Evolutionary conservation across 2,113 vertebrate genomes (phyloP), one percentile per base, ranked within the genome.

Genomic region (Callionymus lyra): DNA sequence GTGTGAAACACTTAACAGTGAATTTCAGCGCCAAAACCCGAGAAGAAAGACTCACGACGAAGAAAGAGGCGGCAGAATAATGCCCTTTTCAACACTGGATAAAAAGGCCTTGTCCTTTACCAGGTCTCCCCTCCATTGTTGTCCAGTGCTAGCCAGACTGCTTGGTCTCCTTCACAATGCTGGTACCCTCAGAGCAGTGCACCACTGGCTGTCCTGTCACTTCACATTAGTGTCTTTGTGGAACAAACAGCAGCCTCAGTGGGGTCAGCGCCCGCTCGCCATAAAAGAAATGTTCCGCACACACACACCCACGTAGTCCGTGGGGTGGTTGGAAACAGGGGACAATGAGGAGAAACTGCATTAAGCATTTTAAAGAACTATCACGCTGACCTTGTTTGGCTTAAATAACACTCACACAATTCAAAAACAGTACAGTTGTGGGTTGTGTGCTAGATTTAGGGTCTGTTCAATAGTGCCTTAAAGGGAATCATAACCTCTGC

Each of bases 181-280:
- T 52, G 69, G 68, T 76, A 58, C 49, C 56, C 74, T 72, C 56
- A 34, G 45, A 78, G 65, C 73, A 51, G 70, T 35, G 12, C 56
- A 60, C 69, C 52, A 63, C 59, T 63, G 74, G 65, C 76, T 68
- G 56, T 59, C 59, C 71, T 81, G 78, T 82, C 82, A 72, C 66
- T 71, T 78, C 65, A 71, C 56, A 67, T 84, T 76, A 82, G 70
- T 41, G 50, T 81, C 74, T 62, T 54, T 38, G 44, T 36, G 44
- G 59, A 64, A 57, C 77, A 72, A 58, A 57, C 64, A 62, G 45
- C 60, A 48, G 64, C 76, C 57, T 6, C 42, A 68, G 65, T 47
- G 71, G 64, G 75, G 67, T 56, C 58, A 40, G 40, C 65, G 67
- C 59, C 52, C 56, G 53, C 56, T 61, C 70, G 63, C 70, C 68